Conservation (phyloP, 2,888 invertebrate genomes). For the Melinaea menophilus region DNA sequence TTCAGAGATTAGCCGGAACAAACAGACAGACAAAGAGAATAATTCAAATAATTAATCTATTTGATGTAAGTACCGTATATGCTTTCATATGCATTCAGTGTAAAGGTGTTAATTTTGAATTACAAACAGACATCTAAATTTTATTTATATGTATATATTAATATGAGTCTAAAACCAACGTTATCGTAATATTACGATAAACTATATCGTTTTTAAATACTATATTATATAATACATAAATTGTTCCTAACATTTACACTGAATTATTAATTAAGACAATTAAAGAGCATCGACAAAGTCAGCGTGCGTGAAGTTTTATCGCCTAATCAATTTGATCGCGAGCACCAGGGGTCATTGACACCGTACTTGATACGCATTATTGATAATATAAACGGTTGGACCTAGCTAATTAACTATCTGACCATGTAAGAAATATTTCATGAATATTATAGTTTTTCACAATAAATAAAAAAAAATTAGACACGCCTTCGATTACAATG, state of each 20-base stretch:
- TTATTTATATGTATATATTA: too few species aligned
- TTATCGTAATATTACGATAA: too few species aligned
- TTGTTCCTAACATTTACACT: constrained; percentile 4
- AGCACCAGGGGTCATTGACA: constrained; percentile 56
- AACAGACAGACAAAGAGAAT: too few species aligned
- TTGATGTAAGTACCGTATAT: too few species aligned
- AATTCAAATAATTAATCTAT: too few species aligned
- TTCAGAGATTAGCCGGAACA: too few species aligned
- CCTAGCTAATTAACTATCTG: constrained; percentile 34
- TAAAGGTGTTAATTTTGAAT: too few species aligned
- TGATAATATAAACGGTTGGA: constrained; percentile 33
- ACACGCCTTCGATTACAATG: not conserved
- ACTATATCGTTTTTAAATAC: too few species aligned
- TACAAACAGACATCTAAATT: too few species aligned
- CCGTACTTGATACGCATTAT: constrained; percentile 19
- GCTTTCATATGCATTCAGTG: too few species aligned
- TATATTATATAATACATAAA: too few species aligned
- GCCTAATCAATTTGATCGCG: constrained; percentile 67
- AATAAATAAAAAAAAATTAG: constrained; percentile 7
- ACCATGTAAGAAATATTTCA: constrained; percentile 18
- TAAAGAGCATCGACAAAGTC: constrained; percentile 59
- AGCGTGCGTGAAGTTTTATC: constrained; percentile 56
- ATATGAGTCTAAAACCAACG: too few species aligned
- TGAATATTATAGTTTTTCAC: constrained; percentile 17
- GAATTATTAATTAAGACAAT: constrained; percentile 57